Evolutionary conservation across 2,888 invertebrate genomes (phyloP).

Genomic region (Plusia festucae): DNA sequence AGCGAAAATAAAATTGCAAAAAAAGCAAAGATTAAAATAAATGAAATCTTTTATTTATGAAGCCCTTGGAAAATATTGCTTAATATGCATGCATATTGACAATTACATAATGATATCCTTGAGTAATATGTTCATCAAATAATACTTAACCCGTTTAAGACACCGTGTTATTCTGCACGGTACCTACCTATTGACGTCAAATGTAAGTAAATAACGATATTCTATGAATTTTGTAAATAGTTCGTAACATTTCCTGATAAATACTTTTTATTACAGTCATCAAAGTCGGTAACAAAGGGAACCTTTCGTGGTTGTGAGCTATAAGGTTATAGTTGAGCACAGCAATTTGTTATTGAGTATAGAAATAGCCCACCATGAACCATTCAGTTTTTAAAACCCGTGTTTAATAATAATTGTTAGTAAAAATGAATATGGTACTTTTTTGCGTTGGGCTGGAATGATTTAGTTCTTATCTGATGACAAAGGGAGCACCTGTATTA

Average conservation of each 20-base stretch:
- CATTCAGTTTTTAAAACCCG: background rate
- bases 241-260: background rate
- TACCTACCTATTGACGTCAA: background rate
- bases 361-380: background rate
- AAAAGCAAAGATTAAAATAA: background rate
- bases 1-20: background rate
- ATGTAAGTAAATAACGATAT: background rate
- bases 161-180: background rate
- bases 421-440: background rate
- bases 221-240: background rate
- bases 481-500: too few species aligned
- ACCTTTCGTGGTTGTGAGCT: background rate
- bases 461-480: too few species aligned
- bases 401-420: background rate
- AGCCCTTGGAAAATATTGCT: background rate
- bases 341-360: background rate
- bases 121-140: background rate
- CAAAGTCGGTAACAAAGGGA: background rate
- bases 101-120: background rate
- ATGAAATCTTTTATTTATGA: background rate
- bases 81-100: background rate
- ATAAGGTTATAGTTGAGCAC: background rate
- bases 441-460: too few species aligned
- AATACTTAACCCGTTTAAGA: too few species aligned
- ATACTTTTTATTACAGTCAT: background rate